Evolutionary conservation across 2,888 invertebrate species (phyloP).

Genomic region (Papilio demoleus): DNA sequence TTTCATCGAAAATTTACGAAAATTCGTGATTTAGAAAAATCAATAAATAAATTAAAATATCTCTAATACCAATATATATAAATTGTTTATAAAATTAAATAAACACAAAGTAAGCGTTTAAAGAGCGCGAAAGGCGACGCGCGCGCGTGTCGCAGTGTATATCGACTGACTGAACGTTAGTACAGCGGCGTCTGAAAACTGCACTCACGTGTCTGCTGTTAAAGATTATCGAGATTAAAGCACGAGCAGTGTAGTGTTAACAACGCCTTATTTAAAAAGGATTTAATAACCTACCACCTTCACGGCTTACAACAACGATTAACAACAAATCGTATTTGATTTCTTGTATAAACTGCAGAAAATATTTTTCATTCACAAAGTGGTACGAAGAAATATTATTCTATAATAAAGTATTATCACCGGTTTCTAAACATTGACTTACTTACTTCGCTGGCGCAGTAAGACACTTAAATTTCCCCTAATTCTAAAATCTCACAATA

Average conservation of each 20-base stretch:
- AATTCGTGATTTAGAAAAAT: background rate
- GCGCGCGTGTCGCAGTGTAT: conserved; percentile 25
- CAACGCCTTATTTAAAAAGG: conserved; percentile 30
- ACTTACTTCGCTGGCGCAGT: too few species aligned
- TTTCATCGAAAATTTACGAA: background rate
- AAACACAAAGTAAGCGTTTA: background rate
- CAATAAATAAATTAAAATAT: background rate
- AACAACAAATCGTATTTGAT: background rate
- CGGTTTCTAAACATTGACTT: too few species aligned
- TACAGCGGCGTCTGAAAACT: conserved; percentile 27
- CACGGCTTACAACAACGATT: background rate
- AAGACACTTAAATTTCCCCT: too few species aligned
- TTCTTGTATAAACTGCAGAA: background rate
- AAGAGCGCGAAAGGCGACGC: conserved; percentile 29
- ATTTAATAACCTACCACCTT: conserved; percentile 21
- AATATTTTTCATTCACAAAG: background rate
- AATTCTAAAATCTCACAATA: too few species aligned
- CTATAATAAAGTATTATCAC: background rate
- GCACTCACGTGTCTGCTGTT: conserved; percentile 28
- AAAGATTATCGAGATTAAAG: conserved; percentile 27
- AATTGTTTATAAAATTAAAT: too few species aligned
- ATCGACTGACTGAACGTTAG: conserved; percentile 18
- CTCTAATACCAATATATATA: too few species aligned
- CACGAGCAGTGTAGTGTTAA: conserved; percentile 26
- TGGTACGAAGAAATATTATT: background rate